These are phyloP conservation scores for Synergus itoensis DNA, from an alignment of 2,888 invertebrate genomes.

Conservation along the genomic window DNA sequence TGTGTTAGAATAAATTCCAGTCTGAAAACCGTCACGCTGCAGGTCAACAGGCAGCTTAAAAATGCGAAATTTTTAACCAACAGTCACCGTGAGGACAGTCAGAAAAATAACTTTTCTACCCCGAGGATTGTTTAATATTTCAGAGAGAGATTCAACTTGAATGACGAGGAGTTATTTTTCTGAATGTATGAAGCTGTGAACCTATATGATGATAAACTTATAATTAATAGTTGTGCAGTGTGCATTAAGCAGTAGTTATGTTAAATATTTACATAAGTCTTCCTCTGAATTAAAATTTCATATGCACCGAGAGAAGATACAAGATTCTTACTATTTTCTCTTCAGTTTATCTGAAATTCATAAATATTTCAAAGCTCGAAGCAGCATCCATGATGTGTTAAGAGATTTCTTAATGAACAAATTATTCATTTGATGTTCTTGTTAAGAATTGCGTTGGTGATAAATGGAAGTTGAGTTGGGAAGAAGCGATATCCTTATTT, in stretches of 20 bases:
- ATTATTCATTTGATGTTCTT: neutral
- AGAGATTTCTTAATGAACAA: neutral
- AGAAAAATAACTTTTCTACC: constrained; percentile 4
- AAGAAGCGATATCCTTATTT: neutral
- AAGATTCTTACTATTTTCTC: too few species aligned
- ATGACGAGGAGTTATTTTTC: neutral
- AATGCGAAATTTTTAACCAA: constrained; percentile 30
- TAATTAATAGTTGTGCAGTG: neutral
- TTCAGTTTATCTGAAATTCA: too few species aligned
- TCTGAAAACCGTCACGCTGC: constrained; percentile 82
- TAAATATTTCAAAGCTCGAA: too few species aligned
- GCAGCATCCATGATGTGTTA: neutral
- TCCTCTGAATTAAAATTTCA: too few species aligned
- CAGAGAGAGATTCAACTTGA: neutral
- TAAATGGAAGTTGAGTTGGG: neutral
- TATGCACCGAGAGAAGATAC: too few species aligned
- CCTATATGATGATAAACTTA: neutral
- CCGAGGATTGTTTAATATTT: neutral
- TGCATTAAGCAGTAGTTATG: neutral
- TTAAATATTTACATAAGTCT: too few species aligned
- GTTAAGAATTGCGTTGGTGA: neutral
- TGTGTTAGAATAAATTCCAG: constrained; percentile 95
- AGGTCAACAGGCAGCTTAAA: constrained; percentile 59
- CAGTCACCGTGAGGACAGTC: constrained; percentile 23
- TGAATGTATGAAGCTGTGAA: neutral